Base-by-base conservation (phyloP, 2,888 invertebrate species). In the Eupithecia dodoneata region DNA sequence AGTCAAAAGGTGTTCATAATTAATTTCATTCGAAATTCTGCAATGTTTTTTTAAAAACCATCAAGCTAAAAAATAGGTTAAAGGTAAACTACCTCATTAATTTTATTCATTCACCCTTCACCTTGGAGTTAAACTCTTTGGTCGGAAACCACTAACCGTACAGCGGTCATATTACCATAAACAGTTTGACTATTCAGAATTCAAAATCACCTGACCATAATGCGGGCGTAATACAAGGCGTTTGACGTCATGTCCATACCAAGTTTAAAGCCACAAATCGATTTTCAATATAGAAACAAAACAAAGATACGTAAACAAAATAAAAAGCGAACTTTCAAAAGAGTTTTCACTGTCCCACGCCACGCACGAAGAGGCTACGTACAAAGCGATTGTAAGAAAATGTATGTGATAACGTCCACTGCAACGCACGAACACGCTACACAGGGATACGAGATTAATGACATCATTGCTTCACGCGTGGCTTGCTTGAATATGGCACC, bases 81-180 rank as follows among this genome's bases (percentile, higher is more conserved):
- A 49, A 45, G 18, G 30, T 52, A n/a, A 72, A 71, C 71, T 18
- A 30, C 49, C 71, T 66, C 59, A 71, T 74, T 72, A 66, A 73
- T 72, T n/a, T n/a, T 77, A 59, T 18, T 67, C 65, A 52, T 66
- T 71, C 44, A 47, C 55, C 7, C 63, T 30, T 74, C 63, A 74
- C 77, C 72, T 77, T 77, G 70, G 15, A 77, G 65, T 67, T 45
- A 71, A 74, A 75, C 74, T 77, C 47, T 44, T 49, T 67, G 74
- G 71, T 77, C 49, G 74, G 63, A 74, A 77, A 77, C 69, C 67
- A 63, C 77, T 9, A 55, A 42, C 67, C 49, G 71, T 71, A 66
- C 67, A 71, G 71, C 63, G 47, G 18, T 69, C 12, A 47, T 69
- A 74, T 74, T 77, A 74, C 74, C 77, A 77, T 77, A 74, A 77